These are phyloP conservation scores for Tachina fera DNA, from an alignment of 2,888 invertebrate species.

Conservation along the genomic window DNA sequence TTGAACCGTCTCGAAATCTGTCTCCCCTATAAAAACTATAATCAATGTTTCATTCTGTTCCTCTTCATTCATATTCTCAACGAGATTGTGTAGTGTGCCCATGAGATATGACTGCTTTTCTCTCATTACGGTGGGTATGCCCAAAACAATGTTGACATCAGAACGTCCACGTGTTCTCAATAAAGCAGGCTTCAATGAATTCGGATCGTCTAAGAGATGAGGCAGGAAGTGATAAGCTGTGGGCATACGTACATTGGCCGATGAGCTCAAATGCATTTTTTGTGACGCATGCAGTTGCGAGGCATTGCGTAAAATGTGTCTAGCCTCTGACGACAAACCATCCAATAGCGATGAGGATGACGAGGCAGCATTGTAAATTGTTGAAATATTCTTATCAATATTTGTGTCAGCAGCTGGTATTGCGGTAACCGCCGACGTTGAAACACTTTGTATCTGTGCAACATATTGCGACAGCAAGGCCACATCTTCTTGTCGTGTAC, in stretches of 20 bases:
- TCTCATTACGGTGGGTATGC: slow-evolving; percentile 93
- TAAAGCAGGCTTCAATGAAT: slow-evolving; percentile 90
- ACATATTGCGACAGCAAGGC: slow-evolving; percentile 87
- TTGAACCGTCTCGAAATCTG: slow-evolving; percentile 89
- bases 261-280: slow-evolving; percentile 81
- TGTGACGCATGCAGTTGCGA: slow-evolving; percentile 79
- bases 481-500: slow-evolving; percentile 90
- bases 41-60: slow-evolving; percentile 91
- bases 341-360: slow-evolving; percentile 78
- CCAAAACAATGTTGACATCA: slow-evolving; percentile 92
- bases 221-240: slow-evolving; percentile 94
- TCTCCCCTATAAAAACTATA: slow-evolving; percentile 94
- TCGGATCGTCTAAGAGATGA: slow-evolving; percentile 90
- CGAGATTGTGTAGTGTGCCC: slow-evolving; percentile 92
- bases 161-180: slow-evolving; percentile 89
- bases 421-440: slow-evolving; percentile 70
- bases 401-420: slow-evolving; percentile 21
- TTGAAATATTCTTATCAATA: slow-evolving; percentile 72
- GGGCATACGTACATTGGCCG: slow-evolving; percentile 86
- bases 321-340: slow-evolving; percentile 83
- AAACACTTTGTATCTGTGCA: slow-evolving; percentile 78
- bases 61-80: slow-evolving; percentile 89
- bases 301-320: slow-evolving; percentile 83
- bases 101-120: slow-evolving; percentile 94
- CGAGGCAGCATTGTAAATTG: slow-evolving; percentile 46